phyloP scores from a whole-genome alignment of 2,888 invertebrate genomes.

The Lepidonotus clava region DNA sequence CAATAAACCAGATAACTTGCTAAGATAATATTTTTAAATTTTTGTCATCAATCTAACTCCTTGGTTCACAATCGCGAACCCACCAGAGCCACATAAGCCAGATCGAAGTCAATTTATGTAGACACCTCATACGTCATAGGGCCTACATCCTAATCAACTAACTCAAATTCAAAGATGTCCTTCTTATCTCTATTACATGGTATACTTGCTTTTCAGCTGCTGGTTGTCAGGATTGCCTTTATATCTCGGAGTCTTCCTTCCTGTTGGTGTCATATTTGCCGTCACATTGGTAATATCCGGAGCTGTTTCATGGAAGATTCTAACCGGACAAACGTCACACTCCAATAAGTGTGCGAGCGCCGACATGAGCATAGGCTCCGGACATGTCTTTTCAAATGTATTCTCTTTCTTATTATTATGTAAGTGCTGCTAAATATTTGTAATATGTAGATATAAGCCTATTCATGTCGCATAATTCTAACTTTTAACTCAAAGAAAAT shows the following conservation, averaged over 20 bases:
- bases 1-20: too few species aligned
- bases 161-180: too few species aligned
- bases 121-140: too few species aligned
- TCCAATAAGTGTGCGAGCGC: constrained; percentile 81
- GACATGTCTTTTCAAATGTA: constrained; percentile 76
- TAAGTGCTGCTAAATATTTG: constrained; percentile 58
- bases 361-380: constrained; percentile 71
- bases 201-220: constrained; percentile 75
- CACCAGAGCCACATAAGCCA: too few species aligned
- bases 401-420: constrained; percentile 76
- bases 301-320: constrained; percentile 69
- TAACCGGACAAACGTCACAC: constrained; percentile 70
- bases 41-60: too few species aligned
- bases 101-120: too few species aligned
- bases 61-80: too few species aligned
- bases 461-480: too few species aligned
- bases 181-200: too few species aligned
- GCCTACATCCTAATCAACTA: too few species aligned
- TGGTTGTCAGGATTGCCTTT: constrained; percentile 76
- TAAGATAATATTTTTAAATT: too few species aligned
- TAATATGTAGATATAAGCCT: not conserved
- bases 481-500: too few species aligned
- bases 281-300: constrained; percentile 64
- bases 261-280: constrained; percentile 70
- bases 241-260: constrained; percentile 75